These are phyloP conservation scores for sheep (Ovis aries) DNA, from an alignment of 2,113 vertebrate species.

Conservation along the genomic window ARS-UI_Ramb_v3.0 NC_056056.1:4272501-4273000, in stretches of 20 bases:
- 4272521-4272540: rapidly evolving
- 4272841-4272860: neutral
- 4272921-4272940: neutral
- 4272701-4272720: neutral
- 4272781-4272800: neutral
- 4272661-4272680: neutral
- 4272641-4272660: neutral
- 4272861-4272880: neutral
- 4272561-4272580: neutral
- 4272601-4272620: neutral
- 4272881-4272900: neutral
- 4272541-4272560: neutral
- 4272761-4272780: neutral
- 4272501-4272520: rapidly evolving
- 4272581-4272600: neutral
- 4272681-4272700: neutral
- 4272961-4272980: neutral
- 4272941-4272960: neutral
- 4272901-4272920: neutral
- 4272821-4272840: neutral
- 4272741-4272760: neutral
- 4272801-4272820: neutral
- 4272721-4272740: neutral
- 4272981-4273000: neutral
- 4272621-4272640: neutral